Conservation (phyloP, 2,113 vertebrate species). For the Gavialis gangeticus region DNA sequence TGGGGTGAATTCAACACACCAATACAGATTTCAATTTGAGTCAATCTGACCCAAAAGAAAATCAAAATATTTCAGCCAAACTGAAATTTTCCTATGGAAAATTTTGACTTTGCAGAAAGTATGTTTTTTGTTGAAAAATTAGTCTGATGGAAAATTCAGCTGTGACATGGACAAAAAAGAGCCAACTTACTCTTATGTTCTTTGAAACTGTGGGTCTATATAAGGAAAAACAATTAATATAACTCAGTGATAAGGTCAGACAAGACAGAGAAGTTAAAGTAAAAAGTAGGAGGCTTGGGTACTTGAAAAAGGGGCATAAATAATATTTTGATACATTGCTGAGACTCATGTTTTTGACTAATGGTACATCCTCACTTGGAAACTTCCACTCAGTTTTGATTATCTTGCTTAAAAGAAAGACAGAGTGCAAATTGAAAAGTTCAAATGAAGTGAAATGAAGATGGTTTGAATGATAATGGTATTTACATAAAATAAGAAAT, state of each 20-base stretch:
- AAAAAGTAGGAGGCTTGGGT: background rate
- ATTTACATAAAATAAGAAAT: background rate
- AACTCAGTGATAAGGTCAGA: background rate
- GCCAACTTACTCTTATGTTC: background rate
- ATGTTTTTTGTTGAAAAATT: background rate
- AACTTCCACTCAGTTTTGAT: background rate
- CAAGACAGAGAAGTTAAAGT: background rate
- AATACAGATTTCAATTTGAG: background rate
- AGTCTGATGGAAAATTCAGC: background rate
- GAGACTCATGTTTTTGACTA: background rate
- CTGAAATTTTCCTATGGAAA: background rate
- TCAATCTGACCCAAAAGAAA: background rate
- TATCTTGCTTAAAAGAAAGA: accelerated
- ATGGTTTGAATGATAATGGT: background rate
- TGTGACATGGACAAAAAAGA: background rate
- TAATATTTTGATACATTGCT: background rate
- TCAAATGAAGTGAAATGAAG: background rate
- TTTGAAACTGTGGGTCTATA: background rate
- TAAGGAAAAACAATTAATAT: background rate
- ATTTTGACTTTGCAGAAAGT: background rate
- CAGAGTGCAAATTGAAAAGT: background rate
- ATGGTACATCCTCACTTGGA: background rate
- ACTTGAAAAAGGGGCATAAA: background rate
- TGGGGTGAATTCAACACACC: background rate
- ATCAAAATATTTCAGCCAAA: background rate